These are phyloP conservation scores for Daphoenositta chrysoptera DNA, from an alignment of 2,113 vertebrate species.

Conservation along the genomic window DNA sequence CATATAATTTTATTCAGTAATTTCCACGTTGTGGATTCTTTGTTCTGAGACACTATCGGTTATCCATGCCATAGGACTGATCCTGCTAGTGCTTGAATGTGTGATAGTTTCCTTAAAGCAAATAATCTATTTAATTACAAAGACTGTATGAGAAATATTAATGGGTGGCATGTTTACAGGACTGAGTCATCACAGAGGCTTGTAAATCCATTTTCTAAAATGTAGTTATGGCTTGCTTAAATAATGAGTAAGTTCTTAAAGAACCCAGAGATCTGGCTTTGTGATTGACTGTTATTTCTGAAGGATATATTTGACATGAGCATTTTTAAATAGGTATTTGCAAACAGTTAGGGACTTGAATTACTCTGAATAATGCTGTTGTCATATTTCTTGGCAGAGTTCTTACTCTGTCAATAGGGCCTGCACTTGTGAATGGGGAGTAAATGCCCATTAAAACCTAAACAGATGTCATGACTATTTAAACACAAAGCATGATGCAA, in stretches of 20 bases:
- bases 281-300: background rate
- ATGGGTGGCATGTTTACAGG: background rate
- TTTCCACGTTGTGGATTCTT: background rate
- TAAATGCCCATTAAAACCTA: background rate
- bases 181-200: background rate
- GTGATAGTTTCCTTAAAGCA: background rate
- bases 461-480: background rate
- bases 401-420: background rate
- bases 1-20: background rate
- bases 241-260: background rate
- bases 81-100: background rate
- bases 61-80: background rate
- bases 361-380: background rate
- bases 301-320: background rate
- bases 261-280: background rate
- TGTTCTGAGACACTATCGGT: background rate
- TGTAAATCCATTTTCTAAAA: background rate
- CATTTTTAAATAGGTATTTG: background rate
- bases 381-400: background rate
- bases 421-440: background rate
- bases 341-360: background rate
- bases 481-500: background rate
- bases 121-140: background rate
- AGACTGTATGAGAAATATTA: background rate
- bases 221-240: background rate